Percentiles rank a stretch among this genome's conserved stretches.
These are phyloP conservation scores for Bombus superbus DNA, from an alignment of 1,140 invertebrate genomes.

Conservation along the genomic window DNA sequence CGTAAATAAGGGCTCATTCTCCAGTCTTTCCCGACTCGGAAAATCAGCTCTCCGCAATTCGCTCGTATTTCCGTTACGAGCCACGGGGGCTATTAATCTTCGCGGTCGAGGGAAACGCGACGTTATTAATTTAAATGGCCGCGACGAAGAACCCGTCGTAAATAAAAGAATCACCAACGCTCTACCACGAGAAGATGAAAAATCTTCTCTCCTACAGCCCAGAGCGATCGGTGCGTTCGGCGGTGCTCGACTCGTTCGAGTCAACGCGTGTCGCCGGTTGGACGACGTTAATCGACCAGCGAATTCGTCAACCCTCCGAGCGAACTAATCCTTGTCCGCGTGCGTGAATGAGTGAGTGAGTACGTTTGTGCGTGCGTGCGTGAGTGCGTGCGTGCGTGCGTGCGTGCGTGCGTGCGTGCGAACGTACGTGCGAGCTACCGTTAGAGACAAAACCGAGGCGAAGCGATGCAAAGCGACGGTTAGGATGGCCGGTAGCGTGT, in stretches of 20 bases:
- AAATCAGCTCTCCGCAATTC: neutral
- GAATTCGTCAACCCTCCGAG: slow-evolving; percentile 48
- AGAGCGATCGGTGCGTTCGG: neutral
- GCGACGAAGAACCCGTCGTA: slow-evolving; percentile 5
- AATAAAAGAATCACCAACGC: neutral
- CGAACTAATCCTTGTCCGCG: slow-evolving; percentile 38
- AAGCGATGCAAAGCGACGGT: slow-evolving; percentile 31
- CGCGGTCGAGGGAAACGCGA: slow-evolving; percentile 17
- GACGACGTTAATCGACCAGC: slow-evolving; percentile 38
- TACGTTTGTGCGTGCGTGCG: too few relatives aligned
- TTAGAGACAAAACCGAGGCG: slow-evolving; percentile 55
- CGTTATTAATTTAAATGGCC: slow-evolving; percentile 48
- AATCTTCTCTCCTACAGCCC: neutral
- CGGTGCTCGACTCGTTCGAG: neutral
- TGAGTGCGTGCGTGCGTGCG: too few relatives aligned
- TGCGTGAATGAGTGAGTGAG: too few relatives aligned
- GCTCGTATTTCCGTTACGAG: neutral
- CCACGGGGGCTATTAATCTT: slow-evolving; percentile 25
- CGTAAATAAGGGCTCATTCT: neutral
- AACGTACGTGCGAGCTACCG: neutral
- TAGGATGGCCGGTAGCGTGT: slow-evolving; percentile 1
- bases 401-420: too few relatives aligned
- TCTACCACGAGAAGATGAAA: neutral
- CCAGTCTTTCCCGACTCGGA: neutral
- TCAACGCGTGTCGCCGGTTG: neutral